These are phyloP conservation scores for Drosophila ohnishii DNA, from an alignment of 1,140 invertebrate species.

Conservation along the genomic window DNA sequence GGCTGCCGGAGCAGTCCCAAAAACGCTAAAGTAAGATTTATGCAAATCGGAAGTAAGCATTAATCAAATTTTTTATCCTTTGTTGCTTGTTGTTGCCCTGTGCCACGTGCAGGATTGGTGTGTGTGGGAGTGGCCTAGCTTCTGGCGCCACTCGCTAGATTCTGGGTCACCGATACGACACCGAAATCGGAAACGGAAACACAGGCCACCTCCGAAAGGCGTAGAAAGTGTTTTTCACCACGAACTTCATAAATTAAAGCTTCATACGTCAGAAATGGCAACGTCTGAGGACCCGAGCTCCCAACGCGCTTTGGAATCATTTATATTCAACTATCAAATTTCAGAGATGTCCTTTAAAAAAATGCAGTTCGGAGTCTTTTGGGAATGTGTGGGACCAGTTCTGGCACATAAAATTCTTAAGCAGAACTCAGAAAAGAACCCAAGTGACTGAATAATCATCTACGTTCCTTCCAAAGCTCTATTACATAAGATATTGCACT, in stretches of 20 bases:
- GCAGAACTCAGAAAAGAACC: neutral
- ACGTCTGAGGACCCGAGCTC: neutral
- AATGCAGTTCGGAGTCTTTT: neutral
- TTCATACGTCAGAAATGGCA: constrained; percentile 69
- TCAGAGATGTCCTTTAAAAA: constrained; percentile 5
- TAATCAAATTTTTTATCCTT: constrained; percentile 77
- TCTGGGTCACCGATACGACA: constrained; percentile 61
- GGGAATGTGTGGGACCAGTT: neutral
- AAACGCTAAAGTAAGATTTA: constrained; percentile 82
- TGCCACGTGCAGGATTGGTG: constrained; percentile 39
- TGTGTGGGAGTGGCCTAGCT: constrained; percentile 47
- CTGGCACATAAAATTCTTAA: neutral
- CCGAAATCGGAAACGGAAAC: constrained; percentile 44
- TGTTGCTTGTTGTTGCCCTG: constrained; percentile 26
- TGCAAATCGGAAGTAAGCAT: constrained; percentile 83
- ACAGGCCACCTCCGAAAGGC: constrained; percentile 28
- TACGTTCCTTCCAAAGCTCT: too few relatives aligned
- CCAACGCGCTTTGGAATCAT: constrained; percentile 38
- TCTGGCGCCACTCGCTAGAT: constrained; percentile 63
- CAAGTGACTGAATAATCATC: neutral
- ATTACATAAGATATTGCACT: too few relatives aligned
- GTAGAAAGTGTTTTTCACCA: constrained; percentile 35
- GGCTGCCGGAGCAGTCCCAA: constrained; percentile 17
- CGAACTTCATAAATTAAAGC: constrained; percentile 77
- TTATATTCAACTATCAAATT: constrained; percentile 71